These are phyloP conservation scores for Ailuropoda melanoleuca DNA, from an alignment of 2,113 vertebrate species.

Conservation along the genomic window DNA sequence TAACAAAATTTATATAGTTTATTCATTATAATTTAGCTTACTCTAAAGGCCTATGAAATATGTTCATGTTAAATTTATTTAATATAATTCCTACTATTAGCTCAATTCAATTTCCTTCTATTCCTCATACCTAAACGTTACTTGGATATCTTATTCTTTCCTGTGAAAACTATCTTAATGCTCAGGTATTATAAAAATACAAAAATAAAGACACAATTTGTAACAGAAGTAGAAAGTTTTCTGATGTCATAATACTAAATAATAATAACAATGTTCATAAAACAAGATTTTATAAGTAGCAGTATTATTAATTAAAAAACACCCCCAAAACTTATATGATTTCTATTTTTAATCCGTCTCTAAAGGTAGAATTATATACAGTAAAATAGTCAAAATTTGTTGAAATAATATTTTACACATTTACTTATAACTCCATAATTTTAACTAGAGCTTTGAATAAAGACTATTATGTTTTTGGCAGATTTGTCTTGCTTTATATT, in stretches of 20 bases:
- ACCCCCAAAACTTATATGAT: not conserved
- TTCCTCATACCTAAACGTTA: not conserved
- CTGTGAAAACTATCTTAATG: not conserved
- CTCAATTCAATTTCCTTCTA: not conserved
- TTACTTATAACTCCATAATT: not conserved
- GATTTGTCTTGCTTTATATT: conserved; percentile 17
- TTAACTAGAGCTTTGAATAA: not conserved
- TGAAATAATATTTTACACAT: not conserved
- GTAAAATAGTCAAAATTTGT: not conserved
- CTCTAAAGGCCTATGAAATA: not conserved
- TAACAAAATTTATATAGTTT: not conserved
- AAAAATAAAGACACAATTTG: not conserved
- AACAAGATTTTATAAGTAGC: not conserved
- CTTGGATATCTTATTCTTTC: not conserved
- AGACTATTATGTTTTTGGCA: not conserved
- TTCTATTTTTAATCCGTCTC: not conserved
- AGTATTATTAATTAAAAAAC: not conserved
- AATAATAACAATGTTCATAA: not conserved
- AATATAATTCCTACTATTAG: not conserved
- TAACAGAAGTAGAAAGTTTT: not conserved
- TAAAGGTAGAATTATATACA: not conserved
- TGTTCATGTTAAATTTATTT: not conserved
- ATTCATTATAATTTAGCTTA: not conserved
- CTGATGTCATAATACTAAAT: not conserved
- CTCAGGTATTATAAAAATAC: not conserved